These are phyloP conservation scores for Ctenopoma kingsleyae DNA, from an alignment of 2,797 vertebrate species.

Conservation along the genomic window DNA sequence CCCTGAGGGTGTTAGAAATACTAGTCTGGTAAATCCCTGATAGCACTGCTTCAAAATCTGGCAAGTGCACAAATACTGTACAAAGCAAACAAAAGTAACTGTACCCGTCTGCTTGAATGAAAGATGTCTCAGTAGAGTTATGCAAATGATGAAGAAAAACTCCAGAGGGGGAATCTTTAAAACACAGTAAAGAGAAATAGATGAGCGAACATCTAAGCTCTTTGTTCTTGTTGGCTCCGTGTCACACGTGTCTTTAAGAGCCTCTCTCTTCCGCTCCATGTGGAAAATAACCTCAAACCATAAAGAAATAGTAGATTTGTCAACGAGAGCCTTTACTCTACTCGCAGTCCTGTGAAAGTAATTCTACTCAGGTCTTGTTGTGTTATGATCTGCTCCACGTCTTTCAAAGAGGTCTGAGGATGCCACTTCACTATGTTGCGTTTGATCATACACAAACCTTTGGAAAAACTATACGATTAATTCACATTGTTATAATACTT, in stretches of 20 bases:
- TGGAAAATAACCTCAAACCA: not conserved
- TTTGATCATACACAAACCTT: not conserved
- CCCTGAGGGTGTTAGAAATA: slow-evolving; percentile 56
- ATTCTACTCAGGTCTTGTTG: slow-evolving; percentile 6
- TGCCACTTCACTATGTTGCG: not conserved
- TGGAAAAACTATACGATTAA: not conserved
- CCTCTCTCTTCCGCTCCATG: not conserved
- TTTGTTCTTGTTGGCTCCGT: not conserved
- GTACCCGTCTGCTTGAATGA: slow-evolving; percentile 11
- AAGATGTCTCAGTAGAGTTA: not conserved
- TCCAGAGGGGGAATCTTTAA: not conserved
- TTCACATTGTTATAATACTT: not conserved
- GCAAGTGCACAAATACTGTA: slow-evolving; percentile 46
- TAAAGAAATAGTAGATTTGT: not conserved
- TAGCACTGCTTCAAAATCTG: slow-evolving; percentile 33
- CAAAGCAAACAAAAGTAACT: slow-evolving; percentile 21
- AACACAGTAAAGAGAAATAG: not conserved
- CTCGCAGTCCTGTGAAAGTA: not conserved
- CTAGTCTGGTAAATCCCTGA: slow-evolving; percentile 48
- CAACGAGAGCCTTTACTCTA: not conserved
- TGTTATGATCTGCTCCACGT: slow-evolving; percentile 42
- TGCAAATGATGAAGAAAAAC: not conserved
- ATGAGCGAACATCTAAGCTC: not conserved
- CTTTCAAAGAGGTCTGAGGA: slow-evolving; percentile 30
- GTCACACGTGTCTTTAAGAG: not conserved